Percentiles rank a stretch among this genome's conserved stretches.
Conservation (phyloP, 1,140 invertebrate genomes). For the Saxidomus purpurata region DNA sequence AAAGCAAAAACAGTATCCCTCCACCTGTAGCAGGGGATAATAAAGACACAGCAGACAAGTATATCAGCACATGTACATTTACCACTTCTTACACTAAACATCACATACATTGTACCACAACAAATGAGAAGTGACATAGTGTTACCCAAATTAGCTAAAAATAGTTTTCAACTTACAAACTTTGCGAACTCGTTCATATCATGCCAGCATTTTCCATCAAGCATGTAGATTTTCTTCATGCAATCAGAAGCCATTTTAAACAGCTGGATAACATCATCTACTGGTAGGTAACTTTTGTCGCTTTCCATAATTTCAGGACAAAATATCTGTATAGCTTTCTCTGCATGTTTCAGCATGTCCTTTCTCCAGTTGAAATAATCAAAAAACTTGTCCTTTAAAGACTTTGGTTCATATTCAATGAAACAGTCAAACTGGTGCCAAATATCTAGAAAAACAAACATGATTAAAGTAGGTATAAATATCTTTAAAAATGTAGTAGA, state of each 20-base stretch:
- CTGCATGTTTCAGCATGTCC: background rate
- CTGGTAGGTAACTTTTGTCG: background rate
- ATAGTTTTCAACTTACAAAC: slow-evolving; percentile 14
- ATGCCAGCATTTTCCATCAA: slow-evolving; percentile 5
- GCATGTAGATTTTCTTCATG: background rate
- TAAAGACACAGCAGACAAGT: too few relatives aligned
- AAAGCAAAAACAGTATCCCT: too few relatives aligned
- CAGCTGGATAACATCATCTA: background rate
- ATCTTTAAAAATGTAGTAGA: too few relatives aligned
- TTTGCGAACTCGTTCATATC: background rate
- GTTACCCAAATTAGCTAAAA: too few relatives aligned
- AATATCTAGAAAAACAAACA: background rate
- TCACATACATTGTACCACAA: too few relatives aligned
- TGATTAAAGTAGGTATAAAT: too few relatives aligned
- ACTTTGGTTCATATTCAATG: background rate
- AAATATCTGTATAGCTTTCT: background rate
- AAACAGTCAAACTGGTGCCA: slow-evolving; percentile 29
- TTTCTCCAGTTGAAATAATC: background rate
- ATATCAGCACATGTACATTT: too few relatives aligned
- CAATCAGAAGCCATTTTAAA: background rate
- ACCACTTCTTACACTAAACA: too few relatives aligned
- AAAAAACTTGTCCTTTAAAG: background rate
- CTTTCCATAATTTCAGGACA: background rate
- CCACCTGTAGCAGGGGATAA: too few relatives aligned
- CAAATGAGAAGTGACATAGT: too few relatives aligned